These are phyloP conservation scores for Apeltes quadracus DNA, from an alignment of 2,113 vertebrate species.

Conservation along the genomic window DNA sequence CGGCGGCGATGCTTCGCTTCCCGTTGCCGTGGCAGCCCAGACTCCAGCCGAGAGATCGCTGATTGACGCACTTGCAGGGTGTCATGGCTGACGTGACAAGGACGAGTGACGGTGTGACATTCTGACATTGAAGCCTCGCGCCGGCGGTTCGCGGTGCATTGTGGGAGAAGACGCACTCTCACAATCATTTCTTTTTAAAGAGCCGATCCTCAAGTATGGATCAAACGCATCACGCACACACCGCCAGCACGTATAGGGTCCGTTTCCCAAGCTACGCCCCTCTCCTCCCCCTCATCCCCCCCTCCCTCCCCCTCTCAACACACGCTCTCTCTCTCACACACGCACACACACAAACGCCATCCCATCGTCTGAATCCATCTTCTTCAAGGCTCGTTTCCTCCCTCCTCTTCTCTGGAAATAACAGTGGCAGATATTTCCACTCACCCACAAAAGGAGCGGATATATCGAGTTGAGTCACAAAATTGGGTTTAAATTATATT, in stretches of 20 bases:
- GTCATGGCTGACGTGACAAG: conserved; percentile 63
- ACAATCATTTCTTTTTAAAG: too few species aligned
- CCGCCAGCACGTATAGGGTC: not conserved
- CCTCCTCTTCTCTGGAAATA: conserved; percentile 52
- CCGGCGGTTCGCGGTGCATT: conserved; percentile 33
- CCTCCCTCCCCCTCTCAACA: too few species aligned
- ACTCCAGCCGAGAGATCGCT: conserved; percentile 13
- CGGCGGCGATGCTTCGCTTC: conserved; percentile 28
- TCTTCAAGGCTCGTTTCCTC: conserved; percentile 71
- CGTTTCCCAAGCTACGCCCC: not conserved
- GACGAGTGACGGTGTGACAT: conserved; percentile 63
- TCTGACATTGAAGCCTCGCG: conserved; percentile 50
- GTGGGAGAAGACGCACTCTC: conserved; percentile 26
- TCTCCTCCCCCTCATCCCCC: too few species aligned
- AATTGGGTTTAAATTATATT: conserved; percentile 73
- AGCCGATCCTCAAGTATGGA: conserved; percentile 19
- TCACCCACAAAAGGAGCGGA: conserved; percentile 65
- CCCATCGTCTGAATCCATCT: conserved; percentile 59
- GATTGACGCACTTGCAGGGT: conserved; percentile 57
- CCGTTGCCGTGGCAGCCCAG: conserved; percentile 44
- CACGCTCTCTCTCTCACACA: not conserved
- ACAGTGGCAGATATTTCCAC: conserved; percentile 71
- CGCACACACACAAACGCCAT: conserved; percentile 25
- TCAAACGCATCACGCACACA: not conserved
- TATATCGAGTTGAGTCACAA: conserved; percentile 66